Conservation (phyloP, 2,797 vertebrate species). For the Rhinophrynus dorsalis region DNA sequence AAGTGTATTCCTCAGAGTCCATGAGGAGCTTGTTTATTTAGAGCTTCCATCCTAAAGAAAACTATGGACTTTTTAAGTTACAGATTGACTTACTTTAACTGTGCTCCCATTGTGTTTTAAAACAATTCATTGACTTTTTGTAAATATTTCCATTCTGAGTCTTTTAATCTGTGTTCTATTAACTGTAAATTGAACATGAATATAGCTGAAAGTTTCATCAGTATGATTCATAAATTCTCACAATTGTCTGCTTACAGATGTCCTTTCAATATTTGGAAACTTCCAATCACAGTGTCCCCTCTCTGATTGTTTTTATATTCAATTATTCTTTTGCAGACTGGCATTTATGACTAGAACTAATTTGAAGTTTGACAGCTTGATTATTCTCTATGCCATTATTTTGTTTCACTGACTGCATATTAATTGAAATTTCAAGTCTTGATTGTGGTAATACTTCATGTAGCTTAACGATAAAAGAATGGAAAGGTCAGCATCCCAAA, state of each 20-base stretch:
- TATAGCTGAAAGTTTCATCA: neutral
- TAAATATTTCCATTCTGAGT: too few relatives aligned
- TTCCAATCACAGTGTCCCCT: conserved; percentile 34
- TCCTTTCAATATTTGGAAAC: conserved; percentile 39
- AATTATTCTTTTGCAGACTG: conserved; percentile 39
- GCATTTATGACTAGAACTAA: conserved; percentile 44
- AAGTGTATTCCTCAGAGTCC: too few relatives aligned
- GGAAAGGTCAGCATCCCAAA: conserved; percentile 32
- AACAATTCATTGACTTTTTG: too few relatives aligned
- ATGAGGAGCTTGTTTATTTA: too few relatives aligned
- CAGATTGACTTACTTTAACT: too few relatives aligned
- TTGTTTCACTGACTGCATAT: conserved; percentile 47
- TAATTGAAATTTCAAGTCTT: conserved; percentile 41
- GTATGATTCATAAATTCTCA: conserved; percentile 31
- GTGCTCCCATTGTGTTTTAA: too few relatives aligned
- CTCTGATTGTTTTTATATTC: conserved; percentile 41
- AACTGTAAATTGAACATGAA: too few relatives aligned
- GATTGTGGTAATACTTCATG: conserved; percentile 34
- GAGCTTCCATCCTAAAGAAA: too few relatives aligned
- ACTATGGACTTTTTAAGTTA: too few relatives aligned
- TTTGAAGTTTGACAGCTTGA: conserved; percentile 47
- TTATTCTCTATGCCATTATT: conserved; percentile 48
- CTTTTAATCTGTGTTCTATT: too few relatives aligned
- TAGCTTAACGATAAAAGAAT: conserved; percentile 29
- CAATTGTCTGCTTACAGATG: conserved; percentile 39